Evolutionary conservation across 2,797 vertebrate genomes (phyloP), one percentile per base, ranked within the genome.

Genomic region (Kryptopterus vitreolus): DNA sequence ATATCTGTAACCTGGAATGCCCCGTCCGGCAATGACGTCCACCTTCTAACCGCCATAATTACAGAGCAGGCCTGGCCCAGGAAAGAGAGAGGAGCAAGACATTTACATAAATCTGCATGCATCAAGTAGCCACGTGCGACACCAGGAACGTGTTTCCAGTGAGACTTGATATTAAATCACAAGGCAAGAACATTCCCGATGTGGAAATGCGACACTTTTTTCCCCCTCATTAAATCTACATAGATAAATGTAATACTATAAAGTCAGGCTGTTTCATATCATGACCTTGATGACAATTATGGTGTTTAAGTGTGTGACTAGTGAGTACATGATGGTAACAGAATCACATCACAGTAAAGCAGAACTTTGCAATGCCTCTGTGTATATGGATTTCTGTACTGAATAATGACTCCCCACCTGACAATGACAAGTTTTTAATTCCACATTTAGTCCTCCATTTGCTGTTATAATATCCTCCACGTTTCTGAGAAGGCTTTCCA

Each of bases 71-170:
- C 87, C 86, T 85, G 88, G 70, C 86, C 86, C 87, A 88, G 88
- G 87, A 88, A 87, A 87, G 86, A 71, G 80, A 59, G 84, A 85
- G 80, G 81, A 88, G 85, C 68, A 65, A 65, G 50, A 3, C 46
- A 93, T 93, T 90, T 86, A 80, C 91, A 93, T 93, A 91, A 90
- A 92, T 93, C 88, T 91, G 89, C 91, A 92, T 92, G 87, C 89
- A 91, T 92, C 88, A 79, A 87, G 84, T 89, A 89, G 84, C 84
- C 88, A 89, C 89, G 87, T 88, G 85, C 88, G 89, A 91, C 89
- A 86, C 81, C 62, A 82, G 85, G 46, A 55, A 72, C 80, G 63
- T 74, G 82, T 83, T 78, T 82, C 58, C 78, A 82, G 71, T 78
- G 35, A 76, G 55, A 59, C 77, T 74, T 65, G 11, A 63, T 35